Evolutionary conservation across 2,113 vertebrate genomes (phyloP).

Genomic region (Otocyon megalotis): DNA sequence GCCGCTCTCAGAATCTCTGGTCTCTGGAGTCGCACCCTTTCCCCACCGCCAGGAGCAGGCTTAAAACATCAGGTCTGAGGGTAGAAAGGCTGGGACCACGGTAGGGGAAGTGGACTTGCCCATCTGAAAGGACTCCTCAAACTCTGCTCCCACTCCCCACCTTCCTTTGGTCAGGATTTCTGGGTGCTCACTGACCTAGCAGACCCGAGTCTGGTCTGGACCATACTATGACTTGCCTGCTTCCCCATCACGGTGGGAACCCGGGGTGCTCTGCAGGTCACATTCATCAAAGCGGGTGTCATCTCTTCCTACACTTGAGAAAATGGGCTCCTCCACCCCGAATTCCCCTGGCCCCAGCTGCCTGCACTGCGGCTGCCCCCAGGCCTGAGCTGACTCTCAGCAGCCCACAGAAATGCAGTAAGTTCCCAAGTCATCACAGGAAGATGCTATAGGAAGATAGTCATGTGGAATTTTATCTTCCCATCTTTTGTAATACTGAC

Average conservation of each 20-base stretch:
- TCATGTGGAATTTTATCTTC: background rate
- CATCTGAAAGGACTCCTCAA: background rate
- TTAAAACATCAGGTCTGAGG: background rate
- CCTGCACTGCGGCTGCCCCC: background rate
- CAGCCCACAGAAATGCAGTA: background rate
- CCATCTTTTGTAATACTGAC: background rate
- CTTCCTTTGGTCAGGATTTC: background rate
- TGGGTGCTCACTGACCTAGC: background rate
- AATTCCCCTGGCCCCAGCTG: background rate
- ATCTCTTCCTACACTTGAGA: background rate
- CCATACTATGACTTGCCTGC: background rate
- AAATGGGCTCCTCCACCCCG: background rate
- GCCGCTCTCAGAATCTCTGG: background rate
- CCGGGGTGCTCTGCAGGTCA: background rate
- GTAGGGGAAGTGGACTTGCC: background rate
- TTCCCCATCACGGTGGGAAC: background rate
- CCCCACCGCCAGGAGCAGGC: background rate
- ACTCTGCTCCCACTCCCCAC: no score
- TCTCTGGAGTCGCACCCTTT: background rate
- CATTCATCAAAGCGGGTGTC: background rate
- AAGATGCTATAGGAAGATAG: background rate
- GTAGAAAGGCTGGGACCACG: background rate
- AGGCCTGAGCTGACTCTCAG: background rate
- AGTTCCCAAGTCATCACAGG: background rate
- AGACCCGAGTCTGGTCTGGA: background rate